Percentiles rank a stretch among this genome's conserved stretches.
phyloP scores from a whole-genome alignment of 92 coral and sea anemone species.

The Palythoa grandiflora region DNA sequence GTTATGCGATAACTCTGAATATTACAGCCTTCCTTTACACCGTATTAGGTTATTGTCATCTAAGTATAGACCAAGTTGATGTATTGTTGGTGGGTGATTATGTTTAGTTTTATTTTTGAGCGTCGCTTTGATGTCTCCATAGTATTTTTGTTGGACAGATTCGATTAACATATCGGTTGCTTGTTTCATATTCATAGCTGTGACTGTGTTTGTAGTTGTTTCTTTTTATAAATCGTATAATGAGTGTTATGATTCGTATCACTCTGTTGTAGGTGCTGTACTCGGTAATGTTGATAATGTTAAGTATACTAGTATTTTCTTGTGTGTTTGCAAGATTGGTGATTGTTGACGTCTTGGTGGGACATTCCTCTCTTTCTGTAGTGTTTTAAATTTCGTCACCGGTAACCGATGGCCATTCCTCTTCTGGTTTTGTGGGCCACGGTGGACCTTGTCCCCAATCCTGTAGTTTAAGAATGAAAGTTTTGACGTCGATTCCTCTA shows the following conservation, averaged over 20 bases:
- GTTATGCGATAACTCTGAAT: neutral
- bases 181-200: slow-evolving; percentile 53
- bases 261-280: neutral
- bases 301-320: neutral
- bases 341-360: neutral
- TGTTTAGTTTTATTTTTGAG: slow-evolving; percentile 8
- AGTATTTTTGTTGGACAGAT: slow-evolving; percentile 47
- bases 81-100: neutral
- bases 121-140: slow-evolving; percentile 21
- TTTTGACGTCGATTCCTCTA: too few relatives aligned
- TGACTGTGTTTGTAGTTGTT: neutral
- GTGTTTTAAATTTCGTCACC: slow-evolving; percentile 33
- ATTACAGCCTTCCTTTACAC: neutral
- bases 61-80: neutral
- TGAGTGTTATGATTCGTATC: slow-evolving; percentile 28
- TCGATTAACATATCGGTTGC: slow-evolving; percentile 42
- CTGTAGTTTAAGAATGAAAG: neutral
- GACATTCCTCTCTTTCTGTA: neutral
- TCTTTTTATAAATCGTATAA: slow-evolving; percentile 7
- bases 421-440: slow-evolving; percentile 45
- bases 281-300: too few relatives aligned
- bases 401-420: slow-evolving; percentile 5
- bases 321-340: slow-evolving; percentile 35
- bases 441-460: slow-evolving; percentile 55
- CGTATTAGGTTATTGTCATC: neutral